Conservation (phyloP, 2,888 invertebrate species). For the Torymus texanus region DNA sequence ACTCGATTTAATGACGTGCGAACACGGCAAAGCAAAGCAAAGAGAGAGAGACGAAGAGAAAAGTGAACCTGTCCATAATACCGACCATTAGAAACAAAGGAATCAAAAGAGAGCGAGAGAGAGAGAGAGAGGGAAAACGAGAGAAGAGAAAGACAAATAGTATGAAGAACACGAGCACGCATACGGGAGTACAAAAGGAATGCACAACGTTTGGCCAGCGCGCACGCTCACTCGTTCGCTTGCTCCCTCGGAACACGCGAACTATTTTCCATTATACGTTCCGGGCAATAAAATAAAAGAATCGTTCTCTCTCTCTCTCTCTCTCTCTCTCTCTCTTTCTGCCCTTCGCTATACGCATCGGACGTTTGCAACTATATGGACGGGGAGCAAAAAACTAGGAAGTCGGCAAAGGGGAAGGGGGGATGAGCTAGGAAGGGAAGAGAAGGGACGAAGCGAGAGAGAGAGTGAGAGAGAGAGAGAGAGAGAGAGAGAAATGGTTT, state of each 20-base stretch:
- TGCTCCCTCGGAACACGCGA: slow-evolving; percentile 60
- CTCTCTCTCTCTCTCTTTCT: slow-evolving; percentile 17
- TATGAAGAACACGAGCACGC: neutral
- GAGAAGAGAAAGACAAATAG: neutral
- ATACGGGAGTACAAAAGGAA: slow-evolving; percentile 24
- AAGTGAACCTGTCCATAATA: neutral
- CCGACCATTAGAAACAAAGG: neutral
- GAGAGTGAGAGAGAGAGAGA: slow-evolving; percentile 1
- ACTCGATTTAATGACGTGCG: too few species aligned
- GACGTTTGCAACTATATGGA: too few species aligned
- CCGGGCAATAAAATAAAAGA: slow-evolving; percentile 72
- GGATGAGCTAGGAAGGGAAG: too few species aligned
- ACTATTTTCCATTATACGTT: slow-evolving; percentile 67
- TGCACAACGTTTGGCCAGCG: slow-evolving; percentile 36
- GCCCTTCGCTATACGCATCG: slow-evolving; percentile 58
- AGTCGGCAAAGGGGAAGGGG: too few species aligned
- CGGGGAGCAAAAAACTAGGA: too few species aligned
- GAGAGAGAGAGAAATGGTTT: neutral
- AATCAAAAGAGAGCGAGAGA: slow-evolving; percentile 11
- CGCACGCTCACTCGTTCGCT: neutral
- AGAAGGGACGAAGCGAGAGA: too few species aligned
- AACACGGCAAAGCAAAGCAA: neutral
- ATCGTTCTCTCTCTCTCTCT: slow-evolving; percentile 48
- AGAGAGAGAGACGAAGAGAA: neutral
- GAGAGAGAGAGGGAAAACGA: slow-evolving; percentile 4